Evolutionary conservation across 2,113 vertebrate genomes (phyloP), one percentile per base, ranked within the genome.

Genomic region (Cephalophus harveyi): DNA sequence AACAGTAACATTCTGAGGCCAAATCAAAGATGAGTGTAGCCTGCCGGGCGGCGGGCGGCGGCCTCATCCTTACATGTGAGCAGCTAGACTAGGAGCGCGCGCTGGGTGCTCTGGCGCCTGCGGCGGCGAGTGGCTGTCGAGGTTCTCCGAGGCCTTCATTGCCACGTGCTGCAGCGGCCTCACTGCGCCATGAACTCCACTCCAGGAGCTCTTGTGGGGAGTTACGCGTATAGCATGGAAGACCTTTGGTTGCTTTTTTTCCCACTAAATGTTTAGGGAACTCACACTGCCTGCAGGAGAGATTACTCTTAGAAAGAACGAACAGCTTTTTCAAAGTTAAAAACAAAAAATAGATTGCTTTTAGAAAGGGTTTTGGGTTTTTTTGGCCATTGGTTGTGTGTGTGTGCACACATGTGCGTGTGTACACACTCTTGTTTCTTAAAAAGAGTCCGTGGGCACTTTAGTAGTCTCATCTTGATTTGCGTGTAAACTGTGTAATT

Each of bases 101-200:
- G 6, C 0, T 6, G 0, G 85, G 15, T 16, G 46, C 15, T 6
- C 21, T 27, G 87, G 19, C 25, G 16, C 50, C 71, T 23, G 2
- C 13, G 0, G 6, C 0, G 12, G 10, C 23, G 30, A 21, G 0
- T 3, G 54, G 43, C 19, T 60, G 36, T 55, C 14, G 48, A 16
- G 4, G 19, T 2, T 19, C 62, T 43, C 10, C 3, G 19, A 52
- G 14, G n/a, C 40, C 25, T 48, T 48, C 10, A 1, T 28, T 10
- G 0, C n/a, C 27, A 7, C 0, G 30, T 3, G 7, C 54, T 5
- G 2, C 4, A 33, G 6, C 6, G 28, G 1, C 23, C 1, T 27
- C 40, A 1, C 4, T 30, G 52, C n/a, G 14, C 60, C 11, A 0
- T 30, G 6, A 6, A 6, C 52, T 3, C 28, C 50, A 6, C 33